Conservation (phyloP, 2,888 invertebrate species). For the Arctia plantaginis region DNA sequence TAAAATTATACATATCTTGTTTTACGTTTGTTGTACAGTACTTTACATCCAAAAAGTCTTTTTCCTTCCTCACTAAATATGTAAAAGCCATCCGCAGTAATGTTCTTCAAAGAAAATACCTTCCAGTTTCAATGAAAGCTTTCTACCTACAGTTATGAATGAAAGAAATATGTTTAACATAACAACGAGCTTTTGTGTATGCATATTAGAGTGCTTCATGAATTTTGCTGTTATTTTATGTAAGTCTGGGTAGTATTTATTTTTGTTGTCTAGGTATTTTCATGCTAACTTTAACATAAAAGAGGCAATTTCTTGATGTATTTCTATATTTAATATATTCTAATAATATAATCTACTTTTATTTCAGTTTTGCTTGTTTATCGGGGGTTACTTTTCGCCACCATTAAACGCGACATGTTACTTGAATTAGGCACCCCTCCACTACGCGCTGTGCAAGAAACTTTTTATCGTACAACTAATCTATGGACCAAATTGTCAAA, state of each 20-base stretch:
- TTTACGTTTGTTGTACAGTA: neutral
- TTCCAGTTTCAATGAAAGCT: conserved; percentile 4
- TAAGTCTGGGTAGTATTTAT: neutral
- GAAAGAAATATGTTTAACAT: conserved; percentile 4
- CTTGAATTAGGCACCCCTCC: too few species aligned
- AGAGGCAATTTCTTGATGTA: too few species aligned
- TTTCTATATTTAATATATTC: too few species aligned
- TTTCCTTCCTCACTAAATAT: conserved; percentile 12
- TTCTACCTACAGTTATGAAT: neutral
- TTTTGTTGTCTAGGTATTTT: neutral
- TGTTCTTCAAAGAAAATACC: neutral
- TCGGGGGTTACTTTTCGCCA: too few species aligned
- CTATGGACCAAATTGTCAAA: too few species aligned
- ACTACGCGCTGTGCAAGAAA: too few species aligned
- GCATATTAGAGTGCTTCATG: neutral
- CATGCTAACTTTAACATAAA: too few species aligned
- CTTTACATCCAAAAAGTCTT: neutral
- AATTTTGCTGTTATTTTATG: neutral
- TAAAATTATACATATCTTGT: neutral
- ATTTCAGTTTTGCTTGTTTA: too few species aligned
- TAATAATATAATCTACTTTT: too few species aligned
- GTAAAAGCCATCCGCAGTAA: conserved; percentile 7
- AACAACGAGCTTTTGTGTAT: neutral
- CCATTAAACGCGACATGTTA: too few species aligned
- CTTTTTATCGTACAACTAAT: too few species aligned